Percentiles rank a stretch among this genome's conserved stretches.
Conservation (phyloP, 2,797 vertebrate genomes). For the Steatocranus sp. region DNA sequence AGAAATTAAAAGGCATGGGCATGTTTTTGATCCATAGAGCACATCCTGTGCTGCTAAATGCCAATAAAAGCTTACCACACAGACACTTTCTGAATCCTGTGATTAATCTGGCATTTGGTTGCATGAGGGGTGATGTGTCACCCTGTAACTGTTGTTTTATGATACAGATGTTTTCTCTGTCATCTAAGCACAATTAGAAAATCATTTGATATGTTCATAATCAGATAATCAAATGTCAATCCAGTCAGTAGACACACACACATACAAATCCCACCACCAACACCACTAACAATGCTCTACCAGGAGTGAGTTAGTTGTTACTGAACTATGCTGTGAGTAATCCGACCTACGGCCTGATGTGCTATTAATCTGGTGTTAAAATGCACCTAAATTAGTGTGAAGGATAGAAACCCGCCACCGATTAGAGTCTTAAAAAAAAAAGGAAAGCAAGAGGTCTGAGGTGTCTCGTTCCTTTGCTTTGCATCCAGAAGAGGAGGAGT, state of each 20-base stretch:
- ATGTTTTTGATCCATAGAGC: neutral
- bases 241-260: neutral
- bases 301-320: conserved; percentile 74
- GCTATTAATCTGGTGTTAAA: conserved; percentile 67
- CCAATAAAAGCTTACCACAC: neutral
- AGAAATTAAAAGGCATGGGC: neutral
- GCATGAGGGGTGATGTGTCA: neutral
- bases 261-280: conserved; percentile 42
- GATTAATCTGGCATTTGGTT: neutral
- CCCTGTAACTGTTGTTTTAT: conserved; percentile 27
- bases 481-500: conserved; percentile 62
- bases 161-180: conserved; percentile 62
- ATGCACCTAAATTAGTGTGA: conserved; percentile 75
- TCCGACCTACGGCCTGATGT: conserved; percentile 34
- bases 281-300: conserved; percentile 30
- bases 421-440: conserved; percentile 50
- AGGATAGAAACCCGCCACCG: conserved; percentile 66
- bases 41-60: neutral
- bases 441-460: conserved; percentile 69
- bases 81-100: neutral
- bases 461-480: conserved; percentile 72
- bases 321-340: conserved; percentile 62
- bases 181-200: neutral
- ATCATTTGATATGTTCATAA: neutral
- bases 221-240: neutral